Evolutionary conservation across 2,113 vertebrate genomes (phyloP).

Genomic region (Ceyx melanurus): DNA sequence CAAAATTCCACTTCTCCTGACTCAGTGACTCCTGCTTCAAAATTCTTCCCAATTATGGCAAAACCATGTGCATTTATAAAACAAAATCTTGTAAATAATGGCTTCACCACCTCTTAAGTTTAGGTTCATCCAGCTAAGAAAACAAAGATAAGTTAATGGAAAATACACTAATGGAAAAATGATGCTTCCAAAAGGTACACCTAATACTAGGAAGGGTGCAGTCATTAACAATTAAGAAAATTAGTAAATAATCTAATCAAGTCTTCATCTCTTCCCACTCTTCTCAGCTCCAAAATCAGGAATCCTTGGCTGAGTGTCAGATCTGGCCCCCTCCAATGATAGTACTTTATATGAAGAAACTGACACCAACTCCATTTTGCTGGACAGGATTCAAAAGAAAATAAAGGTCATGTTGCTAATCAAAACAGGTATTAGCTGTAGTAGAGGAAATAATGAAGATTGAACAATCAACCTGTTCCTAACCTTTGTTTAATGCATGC

Average conservation of each 20-base stretch:
- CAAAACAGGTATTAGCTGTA: not conserved
- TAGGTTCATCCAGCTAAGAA: not conserved
- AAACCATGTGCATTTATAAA: accelerated
- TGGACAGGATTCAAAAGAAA: not conserved
- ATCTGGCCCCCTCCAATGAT: not conserved
- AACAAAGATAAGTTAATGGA: not conserved
- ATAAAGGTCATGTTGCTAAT: not conserved
- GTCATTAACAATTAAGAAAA: not conserved
- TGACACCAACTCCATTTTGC: not conserved
- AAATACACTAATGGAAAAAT: not conserved
- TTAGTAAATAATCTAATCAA: not conserved
- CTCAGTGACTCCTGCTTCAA: not conserved
- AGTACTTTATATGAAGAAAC: not conserved
- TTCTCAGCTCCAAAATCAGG: not conserved
- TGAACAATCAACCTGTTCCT: not conserved
- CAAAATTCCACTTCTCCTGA: not conserved
- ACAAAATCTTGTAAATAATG: not conserved
- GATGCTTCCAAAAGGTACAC: not conserved
- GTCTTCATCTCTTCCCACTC: not conserved
- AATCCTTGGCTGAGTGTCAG: not conserved
- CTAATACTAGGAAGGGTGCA: not conserved
- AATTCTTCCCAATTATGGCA: not conserved
- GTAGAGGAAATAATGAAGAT: not conserved
- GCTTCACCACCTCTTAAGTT: not conserved
- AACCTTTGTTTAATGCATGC: not conserved